Conservation (phyloP, 1,140 invertebrate genomes). For the Eulimnadia texana region DNA sequence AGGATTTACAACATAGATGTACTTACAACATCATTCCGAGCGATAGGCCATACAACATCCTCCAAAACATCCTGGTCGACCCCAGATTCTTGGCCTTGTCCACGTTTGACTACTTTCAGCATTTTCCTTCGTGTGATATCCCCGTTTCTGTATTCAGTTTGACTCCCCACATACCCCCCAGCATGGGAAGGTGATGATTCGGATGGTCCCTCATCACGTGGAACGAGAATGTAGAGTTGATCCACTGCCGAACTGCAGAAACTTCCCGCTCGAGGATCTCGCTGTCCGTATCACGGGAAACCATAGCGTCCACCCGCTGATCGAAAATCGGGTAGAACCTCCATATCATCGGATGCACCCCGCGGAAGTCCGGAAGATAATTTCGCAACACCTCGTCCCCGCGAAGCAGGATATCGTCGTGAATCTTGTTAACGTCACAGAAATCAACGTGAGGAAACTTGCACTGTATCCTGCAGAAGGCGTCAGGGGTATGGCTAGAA, state of each 20-base stretch:
- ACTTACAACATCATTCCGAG: background rate
- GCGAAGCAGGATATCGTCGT: background rate
- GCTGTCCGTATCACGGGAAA: slow-evolving; percentile 19
- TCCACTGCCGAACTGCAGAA: slow-evolving; percentile 19
- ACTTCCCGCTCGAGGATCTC: slow-evolving; percentile 15
- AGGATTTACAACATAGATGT: background rate
- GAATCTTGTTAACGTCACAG: slow-evolving; percentile 2
- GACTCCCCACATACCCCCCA: slow-evolving; percentile 13
- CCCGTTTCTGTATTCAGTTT: background rate
- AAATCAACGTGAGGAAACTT: slow-evolving; percentile 7
- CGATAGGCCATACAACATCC: background rate
- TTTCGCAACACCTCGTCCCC: background rate
- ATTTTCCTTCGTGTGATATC: background rate
- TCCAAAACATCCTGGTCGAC: background rate
- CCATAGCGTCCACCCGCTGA: slow-evolving; percentile 15
- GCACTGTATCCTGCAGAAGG: slow-evolving; percentile 9
- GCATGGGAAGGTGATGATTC: slow-evolving; percentile 3
- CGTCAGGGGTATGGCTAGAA: background rate
- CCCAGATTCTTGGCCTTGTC: background rate
- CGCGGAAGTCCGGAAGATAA: background rate
- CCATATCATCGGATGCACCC: slow-evolving; percentile 17
- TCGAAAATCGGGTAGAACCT: slow-evolving; percentile 18
- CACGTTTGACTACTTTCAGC: background rate
- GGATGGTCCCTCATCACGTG: slow-evolving; percentile 19
- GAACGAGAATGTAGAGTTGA: slow-evolving; percentile 15